These are phyloP conservation scores for Macrobrachium nipponense DNA, from an alignment of 1,140 invertebrate species.

Conservation along the genomic window DNA sequence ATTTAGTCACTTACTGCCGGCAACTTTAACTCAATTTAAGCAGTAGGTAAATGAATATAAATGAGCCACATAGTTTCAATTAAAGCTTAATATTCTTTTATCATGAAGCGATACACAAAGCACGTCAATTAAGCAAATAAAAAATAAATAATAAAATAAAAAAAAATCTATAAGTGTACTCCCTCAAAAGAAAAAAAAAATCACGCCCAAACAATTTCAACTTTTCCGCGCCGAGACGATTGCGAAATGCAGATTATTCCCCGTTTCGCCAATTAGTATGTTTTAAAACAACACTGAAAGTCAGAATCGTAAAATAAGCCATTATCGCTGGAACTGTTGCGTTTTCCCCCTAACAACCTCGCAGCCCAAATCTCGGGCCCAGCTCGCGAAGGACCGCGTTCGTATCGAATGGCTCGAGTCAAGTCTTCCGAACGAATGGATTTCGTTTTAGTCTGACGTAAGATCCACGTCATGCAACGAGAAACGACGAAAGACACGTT, in stretches of 20 bases:
- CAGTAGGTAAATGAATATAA: too few species aligned
- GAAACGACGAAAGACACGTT: too few species aligned
- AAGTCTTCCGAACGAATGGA: neutral
- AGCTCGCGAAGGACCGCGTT: slow-evolving; percentile 4
- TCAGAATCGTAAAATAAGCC: slow-evolving; percentile 35
- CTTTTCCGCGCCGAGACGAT: neutral
- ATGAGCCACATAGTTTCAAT: too few species aligned
- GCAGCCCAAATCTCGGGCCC: slow-evolving; percentile 28
- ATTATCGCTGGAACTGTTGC: slow-evolving; percentile 44
- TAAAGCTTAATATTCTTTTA: too few species aligned
- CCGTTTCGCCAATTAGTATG: slow-evolving; percentile 22
- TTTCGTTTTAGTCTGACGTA: too few species aligned
- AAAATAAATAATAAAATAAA: neutral
- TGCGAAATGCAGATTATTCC: slow-evolving; percentile 29
- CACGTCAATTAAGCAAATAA: neutral
- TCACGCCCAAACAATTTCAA: neutral
- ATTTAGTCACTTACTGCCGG: too few species aligned
- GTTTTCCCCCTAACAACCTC: slow-evolving; percentile 36
- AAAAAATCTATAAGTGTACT: neutral
- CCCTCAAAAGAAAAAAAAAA: neutral
- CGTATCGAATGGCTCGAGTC: neutral
- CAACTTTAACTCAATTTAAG: too few species aligned
- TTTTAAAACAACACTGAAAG: slow-evolving; percentile 38
- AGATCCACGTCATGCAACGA: too few species aligned
- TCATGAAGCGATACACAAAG: too few species aligned